Base-by-base conservation (phyloP, 2,888 invertebrate genomes). In the Muschampia staudingeri region DNA sequence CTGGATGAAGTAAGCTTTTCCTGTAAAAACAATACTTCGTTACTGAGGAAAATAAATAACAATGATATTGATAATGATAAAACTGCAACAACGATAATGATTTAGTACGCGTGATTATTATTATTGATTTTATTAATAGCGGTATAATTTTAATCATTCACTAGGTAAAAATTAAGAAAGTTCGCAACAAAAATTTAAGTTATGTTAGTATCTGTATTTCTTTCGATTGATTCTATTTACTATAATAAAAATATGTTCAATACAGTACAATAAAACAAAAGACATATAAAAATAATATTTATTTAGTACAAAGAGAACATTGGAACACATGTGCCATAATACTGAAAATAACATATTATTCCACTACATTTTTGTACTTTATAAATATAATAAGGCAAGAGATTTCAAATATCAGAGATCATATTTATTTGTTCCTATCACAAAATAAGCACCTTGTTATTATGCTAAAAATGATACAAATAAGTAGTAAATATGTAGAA, bases 1-100 rank as follows among this genome's bases (percentile, higher is more conserved):
- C 80, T 94, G 93, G n/a, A 93, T 96, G 90, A 95, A 94, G 84
- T 92, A 93, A 0, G 95, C 96, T 80, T 85, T 86, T 30, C 87
- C 90, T 87, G 88, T 48, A 84, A 77, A 7, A n/a, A 81, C 30
- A 72, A 72, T 14, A 8, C 30, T 81, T 52, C 91, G 86, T 81
- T 77, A 81, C 71, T 42, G 61, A 85, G 12, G 11, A 67, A 40
- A 69, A 48, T 16, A 8, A 56, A 19, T 56, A 52, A 19, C n/a
- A 56, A 56, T 16, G 14, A 14, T 16, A 16, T 6, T 14, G 52
- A 30, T 14, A 11, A 25, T 37, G 2, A 44, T 1, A 67, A 34
- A 34, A 6, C n/a, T 52, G 12, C 11, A 40, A 52, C n/a, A 37
- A 67, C 6, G 42, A 7, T 42, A 7, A 7, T 11, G 7, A 11